These are phyloP conservation scores for Oscheius sp. DNA, from an alignment of 2,888 invertebrate genomes.

Conservation along the genomic window DNA sequence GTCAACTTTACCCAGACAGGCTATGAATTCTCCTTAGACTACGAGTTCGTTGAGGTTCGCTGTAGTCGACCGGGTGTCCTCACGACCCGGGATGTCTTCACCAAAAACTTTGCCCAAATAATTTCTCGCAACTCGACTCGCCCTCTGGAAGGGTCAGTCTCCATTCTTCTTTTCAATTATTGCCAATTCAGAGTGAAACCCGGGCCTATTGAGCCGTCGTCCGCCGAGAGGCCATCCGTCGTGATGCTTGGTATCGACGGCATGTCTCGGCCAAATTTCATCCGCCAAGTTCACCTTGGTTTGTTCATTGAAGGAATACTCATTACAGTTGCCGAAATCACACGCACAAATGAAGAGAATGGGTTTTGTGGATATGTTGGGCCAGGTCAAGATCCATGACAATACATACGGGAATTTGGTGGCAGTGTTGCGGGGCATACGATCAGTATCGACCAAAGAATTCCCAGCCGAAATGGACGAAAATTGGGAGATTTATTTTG, in stretches of 20 bases:
- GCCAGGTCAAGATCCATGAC: conserved; percentile 74
- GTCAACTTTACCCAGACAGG: conserved; percentile 2
- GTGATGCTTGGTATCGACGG: conserved; percentile 75
- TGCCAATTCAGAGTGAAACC: background rate
- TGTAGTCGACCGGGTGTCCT: background rate
- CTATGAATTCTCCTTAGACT: background rate
- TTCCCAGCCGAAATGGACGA: conserved; percentile 60
- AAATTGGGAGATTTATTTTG: conserved; percentile 58
- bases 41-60: conserved; percentile 19
- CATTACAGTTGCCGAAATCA: conserved; percentile 51
- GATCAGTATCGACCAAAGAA: conserved; percentile 51
- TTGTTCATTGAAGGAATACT: conserved; percentile 41
- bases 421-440: conserved; percentile 72
- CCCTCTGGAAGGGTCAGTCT: background rate
- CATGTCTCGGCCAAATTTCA: conserved; percentile 73
- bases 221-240: conserved; percentile 59
- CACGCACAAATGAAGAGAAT: conserved; percentile 49
- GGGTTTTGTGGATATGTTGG: conserved; percentile 59
- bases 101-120: conserved; percentile 1
- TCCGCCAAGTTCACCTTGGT: conserved; percentile 70
- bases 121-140: background rate
- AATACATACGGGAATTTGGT: conserved; percentile 74
- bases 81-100: background rate
- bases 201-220: background rate
- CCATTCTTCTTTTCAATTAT: background rate